phyloP scores from a whole-genome alignment of 1,140 invertebrate genomes.

The Drosophila micromelanica region DNA sequence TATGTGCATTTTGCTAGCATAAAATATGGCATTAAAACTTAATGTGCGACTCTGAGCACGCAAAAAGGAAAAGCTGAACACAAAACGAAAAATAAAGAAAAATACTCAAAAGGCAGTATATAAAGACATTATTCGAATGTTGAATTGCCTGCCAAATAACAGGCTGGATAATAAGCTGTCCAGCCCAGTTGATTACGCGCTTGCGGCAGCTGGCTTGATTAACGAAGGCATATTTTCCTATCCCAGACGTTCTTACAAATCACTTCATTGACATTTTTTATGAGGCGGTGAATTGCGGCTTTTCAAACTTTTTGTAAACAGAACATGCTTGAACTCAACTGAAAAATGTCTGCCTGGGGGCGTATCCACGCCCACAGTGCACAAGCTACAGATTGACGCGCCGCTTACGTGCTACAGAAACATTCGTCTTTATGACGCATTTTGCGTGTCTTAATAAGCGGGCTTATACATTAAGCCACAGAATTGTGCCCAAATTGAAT shows the following conservation, averaged over 20 bases:
- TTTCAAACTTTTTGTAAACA: constrained; percentile 44
- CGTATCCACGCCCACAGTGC: constrained; percentile 12
- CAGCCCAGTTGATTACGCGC: constrained; percentile 46
- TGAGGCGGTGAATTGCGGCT: constrained; percentile 55
- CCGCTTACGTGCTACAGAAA: constrained; percentile 68
- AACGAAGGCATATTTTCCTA: constrained; percentile 55
- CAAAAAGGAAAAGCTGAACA: constrained; percentile 26
- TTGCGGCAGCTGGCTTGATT: constrained; percentile 37
- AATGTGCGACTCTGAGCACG: constrained; percentile 71
- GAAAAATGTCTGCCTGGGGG: constrained; percentile 48
- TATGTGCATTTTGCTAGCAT: constrained; percentile 75
- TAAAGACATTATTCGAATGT: constrained; percentile 64
- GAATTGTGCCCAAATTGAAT: constrained; percentile 60
- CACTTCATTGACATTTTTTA: constrained; percentile 81
- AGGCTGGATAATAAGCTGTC: constrained; percentile 59
- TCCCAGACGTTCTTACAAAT: constrained; percentile 59
- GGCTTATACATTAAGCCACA: constrained; percentile 43
- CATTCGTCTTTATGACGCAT: constrained; percentile 76
- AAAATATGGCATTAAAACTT: constrained; percentile 82
- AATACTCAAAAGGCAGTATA: constrained; percentile 12
- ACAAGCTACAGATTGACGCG: constrained; percentile 61
- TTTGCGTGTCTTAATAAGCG: constrained; percentile 82
- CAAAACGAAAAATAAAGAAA: not conserved
- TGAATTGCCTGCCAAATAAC: constrained; percentile 58
- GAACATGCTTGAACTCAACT: constrained; percentile 40